Evolutionary conservation across 2,888 invertebrate species (phyloP), one percentile per base, ranked within the genome.

Genomic region (Eupithecia centaureata): DNA sequence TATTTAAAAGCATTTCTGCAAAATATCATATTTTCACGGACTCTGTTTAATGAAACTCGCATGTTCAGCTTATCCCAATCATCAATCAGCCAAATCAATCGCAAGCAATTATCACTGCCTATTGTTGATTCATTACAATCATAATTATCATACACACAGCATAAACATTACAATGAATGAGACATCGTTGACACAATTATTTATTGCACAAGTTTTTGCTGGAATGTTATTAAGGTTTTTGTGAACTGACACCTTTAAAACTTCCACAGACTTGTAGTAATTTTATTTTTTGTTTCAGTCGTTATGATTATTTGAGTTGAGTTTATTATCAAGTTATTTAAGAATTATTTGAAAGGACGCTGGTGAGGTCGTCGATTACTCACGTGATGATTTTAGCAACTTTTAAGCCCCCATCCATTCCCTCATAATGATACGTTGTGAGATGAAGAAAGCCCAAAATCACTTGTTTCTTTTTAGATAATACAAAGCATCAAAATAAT

Each of bases 81-180:
- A 58, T 51, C 62, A 65, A 54, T 68, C 47, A 66, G 66, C 67
- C 73, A 70, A 68, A 63, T 67, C 59, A 62, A 47, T 22, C 22
- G 72, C 74, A 74, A 76, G 71, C 70, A 74, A 73, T 77, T 77
- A 80, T 63, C 69, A 63, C 67, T 68, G 67, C 63, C 71, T 70
- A 73, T 75, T 75, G 77, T 79, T 73, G 73, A 76, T 76, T 73
- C 32, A 73, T 72, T 72, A 76, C 76, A 79, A 79, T 82, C 71
- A 72, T 70, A 70, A 79, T 76, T 65, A 66, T 61, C 63, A 68
- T 66, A 65, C 74, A 75, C 68, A 57, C 70, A 71, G 75, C 78
- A 77, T 75, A 75, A 18, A 32, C 12, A 57, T 57, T 22, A 82
- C 82, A 83, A 84, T 83, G 77, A 75, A 78, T 61, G 74, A 73